Evolutionary conservation across 2,797 vertebrate genomes (phyloP).

Genomic region (Etheostoma nigrum): DNA sequence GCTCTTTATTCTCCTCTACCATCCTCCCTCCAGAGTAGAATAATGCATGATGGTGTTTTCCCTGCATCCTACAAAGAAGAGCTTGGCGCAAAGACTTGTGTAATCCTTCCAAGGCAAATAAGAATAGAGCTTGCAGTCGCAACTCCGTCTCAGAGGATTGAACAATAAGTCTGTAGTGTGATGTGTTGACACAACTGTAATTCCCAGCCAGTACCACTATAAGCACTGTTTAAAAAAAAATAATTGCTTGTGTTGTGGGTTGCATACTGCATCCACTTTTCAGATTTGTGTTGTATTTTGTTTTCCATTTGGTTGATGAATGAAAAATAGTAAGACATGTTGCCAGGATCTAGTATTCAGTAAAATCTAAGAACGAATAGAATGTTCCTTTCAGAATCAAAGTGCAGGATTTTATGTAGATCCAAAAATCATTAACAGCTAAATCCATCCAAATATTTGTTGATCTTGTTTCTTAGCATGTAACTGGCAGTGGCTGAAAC

Average conservation of each 20-base stretch:
- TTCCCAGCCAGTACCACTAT: constrained; percentile 26
- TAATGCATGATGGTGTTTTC: constrained; percentile 57
- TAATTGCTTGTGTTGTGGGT: neutral
- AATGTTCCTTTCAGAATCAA: neutral
- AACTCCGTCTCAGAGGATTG: constrained; percentile 51
- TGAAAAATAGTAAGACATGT: neutral
- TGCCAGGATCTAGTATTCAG: neutral
- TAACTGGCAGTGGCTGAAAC: neutral
- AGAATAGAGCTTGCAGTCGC: constrained; percentile 42
- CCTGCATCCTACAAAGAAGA: constrained; percentile 48
- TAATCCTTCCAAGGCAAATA: constrained; percentile 62
- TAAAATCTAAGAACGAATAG: neutral
- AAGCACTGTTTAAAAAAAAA: constrained; percentile 14
- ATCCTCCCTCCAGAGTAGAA: constrained; percentile 50
- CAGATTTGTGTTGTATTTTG: neutral
- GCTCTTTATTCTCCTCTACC: constrained; percentile 53
- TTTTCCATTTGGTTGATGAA: neutral
- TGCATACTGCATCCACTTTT: neutral
- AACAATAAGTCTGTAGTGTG: constrained; percentile 30
- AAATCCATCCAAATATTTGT: neutral
- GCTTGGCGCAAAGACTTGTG: constrained; percentile 49
- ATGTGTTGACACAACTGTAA: constrained; percentile 51
- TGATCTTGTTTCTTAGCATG: neutral
- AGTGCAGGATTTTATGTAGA: neutral
- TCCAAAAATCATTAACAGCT: too few species aligned